Base-by-base conservation (phyloP, 2,113 vertebrate species). In the Arizona elegans region DNA sequence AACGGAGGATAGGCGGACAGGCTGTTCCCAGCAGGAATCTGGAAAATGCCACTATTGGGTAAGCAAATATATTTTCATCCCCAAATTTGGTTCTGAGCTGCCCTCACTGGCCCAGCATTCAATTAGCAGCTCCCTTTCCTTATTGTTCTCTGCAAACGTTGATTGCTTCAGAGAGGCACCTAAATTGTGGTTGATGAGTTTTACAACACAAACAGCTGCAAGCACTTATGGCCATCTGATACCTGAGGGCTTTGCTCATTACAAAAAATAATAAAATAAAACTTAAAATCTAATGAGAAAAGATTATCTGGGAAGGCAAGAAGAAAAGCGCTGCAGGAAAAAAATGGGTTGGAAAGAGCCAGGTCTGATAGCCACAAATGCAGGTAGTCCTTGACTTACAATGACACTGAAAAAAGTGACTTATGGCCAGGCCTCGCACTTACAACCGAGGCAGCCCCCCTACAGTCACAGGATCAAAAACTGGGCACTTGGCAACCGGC, bases 181-280 rank as follows among this genome's bases (percentile, higher is more conserved):
- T 92, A 90, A 92, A 90, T 90, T 90, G 92, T 86, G 43, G 17
- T 90, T 92, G 92, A 92, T 92, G 92, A 90, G 88, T 86, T 90
- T 90, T 90, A 86, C 70, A 86, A 26, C 23, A 2, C 33, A 92
- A 92, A 92, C 92, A 92, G 92, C 92, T 92, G 92, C 92, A 92
- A 92, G 53, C 54, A 90, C 92, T 90, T 90, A 92, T 8, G 87
- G 88, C 88, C 70, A 59, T 38, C 59, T 55, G 86, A 88, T 88
- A 43, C 91, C 70, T 23, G 17, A 43, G 87, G 65, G 92, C 33
- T 81, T 81, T 47, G n/a, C 33, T 58, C 55, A 2, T 33, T 21
- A 2, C 12, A 53, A 33, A 38, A 58, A 58, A 43, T 38, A 58
- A 43, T 26, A 89, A 81, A 50, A n/a, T 24, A 88, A 88, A 65